Base-by-base conservation (phyloP, 2,888 invertebrate species). In the Drosophila cracens region DNA sequence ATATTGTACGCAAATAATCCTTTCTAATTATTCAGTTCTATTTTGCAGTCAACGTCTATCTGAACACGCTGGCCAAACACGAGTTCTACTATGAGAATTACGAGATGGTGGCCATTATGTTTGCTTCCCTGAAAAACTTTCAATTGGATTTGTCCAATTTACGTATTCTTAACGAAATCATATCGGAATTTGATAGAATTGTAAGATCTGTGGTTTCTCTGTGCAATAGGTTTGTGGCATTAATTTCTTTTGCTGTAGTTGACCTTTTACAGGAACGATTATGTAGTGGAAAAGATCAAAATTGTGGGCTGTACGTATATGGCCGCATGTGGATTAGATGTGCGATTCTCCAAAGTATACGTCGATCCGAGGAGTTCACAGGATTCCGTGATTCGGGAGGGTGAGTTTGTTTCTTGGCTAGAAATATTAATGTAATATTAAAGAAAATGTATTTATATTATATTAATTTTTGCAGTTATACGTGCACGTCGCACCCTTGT, bases 281-380 rank as follows among this genome's bases (percentile, higher is more conserved):
- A 94, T 58, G 95, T 96, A 84, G 96, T 99, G 8, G 99, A 99
- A 92, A 99, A 99, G 93, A 99, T 99, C 31, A 99, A 99, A 94
- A 96, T 99, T 63, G 98, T 98, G 36, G 98, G 98, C 66, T 97
- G 97, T 94, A 99, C 99, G 0, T 99, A 99, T 90, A 99, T 99
- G 99, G 99, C 98, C 2, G 99, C 98, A 0, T 97, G 98, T 90
- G 99, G 99, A 0, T 94, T 99, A 53, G 96, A 97, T 83, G 95
- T 97, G 0, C 95, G 95, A 34, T 94, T 95, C 73, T 94, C 96
- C 66, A 89, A 85, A 11, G 1, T 31, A 7, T 13, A 52, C 4
- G 40, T 53, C 13, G 57, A 40, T 2, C 34, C 10, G 2, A 33
- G 11, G 21, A 1, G 27, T 25, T 8, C 27, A 2, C 53, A 40